These are phyloP conservation scores for Sphaerodactylus townsendi DNA, from an alignment of 2,113 vertebrate species.

Conservation along the genomic window DNA sequence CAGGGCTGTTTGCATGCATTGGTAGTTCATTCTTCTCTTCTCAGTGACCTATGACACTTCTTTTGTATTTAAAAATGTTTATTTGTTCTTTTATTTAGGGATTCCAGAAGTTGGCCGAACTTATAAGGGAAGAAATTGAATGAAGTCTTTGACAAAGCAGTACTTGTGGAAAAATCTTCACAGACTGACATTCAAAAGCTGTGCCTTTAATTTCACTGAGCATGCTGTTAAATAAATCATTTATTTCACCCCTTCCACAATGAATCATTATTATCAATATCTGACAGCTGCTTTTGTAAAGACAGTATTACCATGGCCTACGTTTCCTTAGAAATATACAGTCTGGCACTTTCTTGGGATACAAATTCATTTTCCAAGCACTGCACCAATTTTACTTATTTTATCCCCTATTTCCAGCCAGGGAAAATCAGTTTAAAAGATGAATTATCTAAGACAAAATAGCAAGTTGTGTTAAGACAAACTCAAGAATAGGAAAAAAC, in stretches of 20 bases:
- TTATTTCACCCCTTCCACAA: not conserved
- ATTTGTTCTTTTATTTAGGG: not conserved
- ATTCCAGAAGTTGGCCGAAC: slow-evolving; percentile 15
- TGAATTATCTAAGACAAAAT: not conserved
- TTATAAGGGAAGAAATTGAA: not conserved
- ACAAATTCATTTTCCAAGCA: not conserved
- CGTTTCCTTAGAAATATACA: not conserved
- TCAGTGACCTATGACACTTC: not conserved
- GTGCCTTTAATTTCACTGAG: not conserved
- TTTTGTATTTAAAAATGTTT: slow-evolving; percentile 11
- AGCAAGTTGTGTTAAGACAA: not conserved
- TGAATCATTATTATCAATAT: not conserved
- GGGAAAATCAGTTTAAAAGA: not conserved
- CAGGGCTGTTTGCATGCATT: not conserved
- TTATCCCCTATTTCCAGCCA: not conserved
- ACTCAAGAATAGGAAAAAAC: not conserved
- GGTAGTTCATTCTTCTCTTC: not conserved
- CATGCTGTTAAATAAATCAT: not conserved
- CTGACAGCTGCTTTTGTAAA: not conserved
- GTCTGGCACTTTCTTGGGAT: not conserved
- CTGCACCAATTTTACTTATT: not conserved
- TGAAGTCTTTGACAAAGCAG: not conserved
- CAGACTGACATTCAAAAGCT: slow-evolving; percentile 15
- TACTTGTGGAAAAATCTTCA: not conserved
- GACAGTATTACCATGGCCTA: not conserved